phyloP scores from a whole-genome alignment of 2,888 invertebrate species.

The Megastigmus dorsalis region DNA sequence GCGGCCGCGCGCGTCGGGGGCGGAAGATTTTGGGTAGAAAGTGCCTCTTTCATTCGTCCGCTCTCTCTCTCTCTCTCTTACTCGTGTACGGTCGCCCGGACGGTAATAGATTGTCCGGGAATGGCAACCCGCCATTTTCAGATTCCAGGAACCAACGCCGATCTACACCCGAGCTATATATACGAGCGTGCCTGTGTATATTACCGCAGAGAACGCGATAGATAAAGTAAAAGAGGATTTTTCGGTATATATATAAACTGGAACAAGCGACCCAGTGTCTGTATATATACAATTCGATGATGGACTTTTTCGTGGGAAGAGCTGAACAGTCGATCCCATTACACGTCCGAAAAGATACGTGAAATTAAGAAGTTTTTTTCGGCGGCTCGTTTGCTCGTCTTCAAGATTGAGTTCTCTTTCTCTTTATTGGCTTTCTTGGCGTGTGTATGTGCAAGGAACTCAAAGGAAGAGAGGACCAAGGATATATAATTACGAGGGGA shows the following conservation, averaged over 20 bases:
- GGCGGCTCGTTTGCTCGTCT: constrained; percentile 39
- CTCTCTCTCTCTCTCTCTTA: not conserved
- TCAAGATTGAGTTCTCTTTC: constrained; percentile 49
- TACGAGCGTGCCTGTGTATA: not conserved
- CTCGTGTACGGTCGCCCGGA: not conserved
- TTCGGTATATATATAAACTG: no score
- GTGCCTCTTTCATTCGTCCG: constrained; percentile 57
- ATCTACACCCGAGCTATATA: not conserved
- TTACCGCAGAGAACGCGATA: not conserved
- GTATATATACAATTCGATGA: no score
- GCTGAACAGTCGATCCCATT: constrained; percentile 32
- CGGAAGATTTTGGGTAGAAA: constrained; percentile 58
- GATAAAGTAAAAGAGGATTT: constrained; percentile 1
- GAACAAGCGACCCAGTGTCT: no score
- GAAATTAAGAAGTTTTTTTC: constrained; percentile 52
- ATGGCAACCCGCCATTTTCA: constrained; percentile 55
- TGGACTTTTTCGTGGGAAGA: no score
- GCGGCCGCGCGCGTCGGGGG: constrained; percentile 52
- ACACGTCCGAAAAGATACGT: constrained; percentile 23
- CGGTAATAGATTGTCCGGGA: constrained; percentile 54
- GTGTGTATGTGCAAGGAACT: not conserved
- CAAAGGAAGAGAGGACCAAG: constrained; percentile 3
- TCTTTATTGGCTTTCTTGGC: constrained; percentile 41
- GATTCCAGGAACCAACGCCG: constrained; percentile 47
- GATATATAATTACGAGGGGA: constrained; percentile 46